These are phyloP conservation scores for Brachystomella parvula DNA, from an alignment of 1,140 invertebrate genomes.

Conservation along the genomic window DNA sequence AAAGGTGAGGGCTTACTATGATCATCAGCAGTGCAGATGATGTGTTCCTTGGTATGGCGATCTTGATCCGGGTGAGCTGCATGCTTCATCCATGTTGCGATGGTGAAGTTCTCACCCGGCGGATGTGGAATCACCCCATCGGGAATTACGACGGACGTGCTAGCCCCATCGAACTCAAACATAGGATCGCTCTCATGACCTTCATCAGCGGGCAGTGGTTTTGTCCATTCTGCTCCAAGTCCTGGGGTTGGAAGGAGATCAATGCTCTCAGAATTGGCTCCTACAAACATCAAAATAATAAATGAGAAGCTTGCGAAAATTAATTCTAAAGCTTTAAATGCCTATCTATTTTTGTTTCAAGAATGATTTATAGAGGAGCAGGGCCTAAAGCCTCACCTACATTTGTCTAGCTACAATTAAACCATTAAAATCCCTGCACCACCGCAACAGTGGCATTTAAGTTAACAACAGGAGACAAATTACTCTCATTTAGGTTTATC, in stretches of 20 bases:
- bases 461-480: too few species aligned
- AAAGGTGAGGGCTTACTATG: conserved; percentile 62
- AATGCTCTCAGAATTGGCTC: conserved; percentile 58
- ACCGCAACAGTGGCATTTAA: too few species aligned
- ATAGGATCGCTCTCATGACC: conserved; percentile 82
- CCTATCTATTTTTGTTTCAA: too few species aligned
- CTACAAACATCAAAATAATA: conserved; percentile 43
- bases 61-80: conserved; percentile 60
- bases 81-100: conserved; percentile 89
- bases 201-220: conserved; percentile 77
- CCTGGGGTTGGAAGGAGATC: conserved; percentile 79
- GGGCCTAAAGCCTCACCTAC: too few species aligned
- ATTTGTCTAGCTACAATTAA: too few species aligned
- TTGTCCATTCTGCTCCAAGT: conserved; percentile 67
- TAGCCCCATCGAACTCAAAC: conserved; percentile 85
- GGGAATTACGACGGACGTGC: conserved; percentile 75
- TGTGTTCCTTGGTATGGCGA: conserved; percentile 86
- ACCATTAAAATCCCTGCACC: too few species aligned
- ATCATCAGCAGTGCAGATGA: conserved; percentile 91
- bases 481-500: too few species aligned
- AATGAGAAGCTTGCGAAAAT: too few species aligned
- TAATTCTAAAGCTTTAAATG: too few species aligned
- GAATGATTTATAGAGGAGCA: too few species aligned
- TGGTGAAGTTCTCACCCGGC: conserved; percentile 49
- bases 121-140: conserved; percentile 46